Evolutionary conservation across 2,888 invertebrate species (phyloP), one percentile per base, ranked within the genome.

Genomic region (Colostygia pectinataria): DNA sequence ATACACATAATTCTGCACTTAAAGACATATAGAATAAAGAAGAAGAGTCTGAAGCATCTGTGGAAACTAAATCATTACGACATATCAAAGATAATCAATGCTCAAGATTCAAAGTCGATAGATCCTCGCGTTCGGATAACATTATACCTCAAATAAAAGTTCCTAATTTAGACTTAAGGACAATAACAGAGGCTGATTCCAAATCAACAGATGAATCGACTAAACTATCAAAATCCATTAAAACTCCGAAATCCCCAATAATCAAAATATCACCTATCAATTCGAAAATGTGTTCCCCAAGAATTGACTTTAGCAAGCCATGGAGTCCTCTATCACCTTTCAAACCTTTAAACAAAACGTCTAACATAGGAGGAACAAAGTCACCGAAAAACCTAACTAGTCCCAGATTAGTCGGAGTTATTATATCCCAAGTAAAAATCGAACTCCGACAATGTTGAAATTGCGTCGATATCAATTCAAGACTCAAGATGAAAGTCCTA

Each of bases 401-500:
- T 65, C 88, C 89, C 4, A 71, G 87, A 55, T 50, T 90, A 45
- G 89, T 89, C 23, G 87, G 89, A 1, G 87, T 90, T 0, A 89
- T 86, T 31, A 34, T 90, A 47, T 88, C 89, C 1, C 89, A 89
- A 77, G 89, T n/a, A 86, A 0, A 90, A 89, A 67, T 82, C 83
- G 1, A 84, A 66, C 51, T 72, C 84, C 0, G 88, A 88, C 51
- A 88, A 90, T 48, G 88, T 90, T 0, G 89, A 89, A 0, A 85
- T 90, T 0, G 85, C 89, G 0, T n/a, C n/a, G n/a, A n/a, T 90
- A 90, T 53, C 88, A 90, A 56, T 89, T 90, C 55, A 89, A 89
- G 55, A 79, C 77, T 8, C 79, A 80, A 63, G 84, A 86, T 0
- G 81, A 86, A 12, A 62, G 56, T 25, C 64, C 71, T 0, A 87